Evolutionary conservation across 2,113 vertebrate species (phyloP).

Genomic region (Terrapene triunguis): DNA sequence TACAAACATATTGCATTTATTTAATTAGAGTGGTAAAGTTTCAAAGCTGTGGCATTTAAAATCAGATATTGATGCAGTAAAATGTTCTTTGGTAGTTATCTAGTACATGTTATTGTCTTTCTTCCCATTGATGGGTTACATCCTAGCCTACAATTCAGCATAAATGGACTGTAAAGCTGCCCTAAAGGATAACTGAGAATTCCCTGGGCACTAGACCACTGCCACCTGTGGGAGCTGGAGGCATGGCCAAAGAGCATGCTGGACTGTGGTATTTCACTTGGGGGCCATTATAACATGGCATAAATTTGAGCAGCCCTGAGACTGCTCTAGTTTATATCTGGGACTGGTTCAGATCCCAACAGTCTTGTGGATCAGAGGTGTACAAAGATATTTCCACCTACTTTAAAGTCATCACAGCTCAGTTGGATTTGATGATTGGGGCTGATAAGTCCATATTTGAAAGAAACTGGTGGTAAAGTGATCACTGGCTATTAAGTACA

Average conservation of each 20-base stretch:
- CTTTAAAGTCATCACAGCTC: not conserved
- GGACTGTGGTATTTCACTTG: not conserved
- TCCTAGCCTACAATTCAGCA: not conserved
- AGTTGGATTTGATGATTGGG: not conserved
- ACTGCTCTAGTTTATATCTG: not conserved
- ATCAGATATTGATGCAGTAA: not conserved
- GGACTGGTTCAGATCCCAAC: not conserved
- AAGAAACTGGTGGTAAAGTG: not conserved
- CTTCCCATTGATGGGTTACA: not conserved
- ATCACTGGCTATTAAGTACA: not conserved
- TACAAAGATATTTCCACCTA: not conserved
- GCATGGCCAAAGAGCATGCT: not conserved
- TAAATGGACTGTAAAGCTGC: not conserved
- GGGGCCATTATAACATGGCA: not conserved
- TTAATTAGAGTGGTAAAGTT: not conserved
- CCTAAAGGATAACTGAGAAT: not conserved
- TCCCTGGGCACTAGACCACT: not conserved
- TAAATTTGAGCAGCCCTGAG: not conserved
- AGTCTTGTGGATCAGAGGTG: not conserved
- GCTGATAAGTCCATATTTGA: not conserved
- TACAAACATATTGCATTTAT: not conserved
- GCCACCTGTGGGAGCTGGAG: not conserved
- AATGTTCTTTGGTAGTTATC: not conserved
- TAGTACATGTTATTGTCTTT: not conserved
- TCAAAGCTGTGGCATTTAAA: not conserved